Base-by-base conservation (phyloP, 2,888 invertebrate species). In the Troglohyphantes excavatus region DNA sequence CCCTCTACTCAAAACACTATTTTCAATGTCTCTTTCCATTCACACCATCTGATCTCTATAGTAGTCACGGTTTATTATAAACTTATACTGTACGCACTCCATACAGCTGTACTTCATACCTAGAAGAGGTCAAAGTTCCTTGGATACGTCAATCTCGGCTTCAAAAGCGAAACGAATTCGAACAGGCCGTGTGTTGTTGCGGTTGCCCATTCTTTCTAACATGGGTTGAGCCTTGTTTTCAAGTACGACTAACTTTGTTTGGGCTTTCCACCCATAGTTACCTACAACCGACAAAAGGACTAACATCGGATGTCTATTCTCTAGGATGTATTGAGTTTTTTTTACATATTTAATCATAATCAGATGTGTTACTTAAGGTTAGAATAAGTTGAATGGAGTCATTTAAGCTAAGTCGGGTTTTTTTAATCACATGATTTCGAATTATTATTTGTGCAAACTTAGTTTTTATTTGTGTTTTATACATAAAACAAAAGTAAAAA, bases 111-210 rank as follows among this genome's bases (percentile, higher is more conserved):
- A 67, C 29, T 76, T 76, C 59, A 7, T 53, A 17, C 21, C 43
- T 39, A 11, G 13, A 53, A 53, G 53, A 29, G 87, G 87, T 87
- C 87, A 87, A 81, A 87, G 87, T 87, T 87, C 87, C 27, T 83
- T 43, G 19, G 46, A 33, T 11, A 79, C 79, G 87, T 79, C 87
- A 87, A 87, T 87, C 87, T 87, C 63, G 61, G 21, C 70, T 33
- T 61, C 86, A 70, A 61, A 9, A 70, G 70, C 70, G 78, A 86
- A 86, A 70, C 86, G 78, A 86, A 86, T 86, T 61, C n/a, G 23
- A 29, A 27, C 39, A 53, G 19, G 75, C 29, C 9, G 11, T 63
- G 19, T 65, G 46, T 43, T 27, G 23, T 53, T 53, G 29, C 27
- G 17, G 29, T 27, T 17, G 11, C n/a, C 63, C 19, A 29, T 21